Base-by-base conservation (phyloP, 1,140 invertebrate genomes). In the Hyphantria cunea region DNA sequence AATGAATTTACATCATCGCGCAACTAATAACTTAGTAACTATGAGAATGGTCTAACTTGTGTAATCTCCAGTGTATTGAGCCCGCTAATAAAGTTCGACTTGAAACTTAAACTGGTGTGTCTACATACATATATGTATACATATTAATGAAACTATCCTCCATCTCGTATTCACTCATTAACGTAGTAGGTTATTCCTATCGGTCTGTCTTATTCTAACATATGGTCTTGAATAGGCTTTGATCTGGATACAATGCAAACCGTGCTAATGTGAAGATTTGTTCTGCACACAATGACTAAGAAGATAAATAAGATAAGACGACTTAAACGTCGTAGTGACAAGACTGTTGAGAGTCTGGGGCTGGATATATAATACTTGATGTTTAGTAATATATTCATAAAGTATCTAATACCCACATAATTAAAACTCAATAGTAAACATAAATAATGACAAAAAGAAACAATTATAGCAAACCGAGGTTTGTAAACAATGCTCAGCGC, bases 21-120 rank as follows among this genome's bases (percentile, higher is more conserved):
- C 33, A 56, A 34, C 48, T 51, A 61, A 63, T 32, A 61, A 74
- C 66, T 68, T 64, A 58, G 47, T 55, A 78, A 77, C 71, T 77
- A 68, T 66, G 59, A 56, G 69, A 76, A 79, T 71, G 64, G 68
- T 53, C 59, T 64, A 77, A 81, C 68, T 83, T 80, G 68, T 72
- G 70, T 80, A 76, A 83, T 83, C 55, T 45, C 9, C 55, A 49
- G 44, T 49, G 55, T 58, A 58, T 58, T 48, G 55, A 58, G 45
- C 14, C 14, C 45, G 44, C 33, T 58, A 48, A 58, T 49, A 58
- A 58, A 58, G 44, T 58, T 48, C 14, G 15, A 13, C 45, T 58
- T 58, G 32, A 49, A 58, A 58, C 55, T 58, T 37, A 41, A 45
- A 14, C n/a, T 39, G n/a, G n/a, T 10, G 37, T 39, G 9, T 7